Evolutionary conservation across 2,888 invertebrate species (phyloP).

Genomic region (Lepas anatifera): DNA sequence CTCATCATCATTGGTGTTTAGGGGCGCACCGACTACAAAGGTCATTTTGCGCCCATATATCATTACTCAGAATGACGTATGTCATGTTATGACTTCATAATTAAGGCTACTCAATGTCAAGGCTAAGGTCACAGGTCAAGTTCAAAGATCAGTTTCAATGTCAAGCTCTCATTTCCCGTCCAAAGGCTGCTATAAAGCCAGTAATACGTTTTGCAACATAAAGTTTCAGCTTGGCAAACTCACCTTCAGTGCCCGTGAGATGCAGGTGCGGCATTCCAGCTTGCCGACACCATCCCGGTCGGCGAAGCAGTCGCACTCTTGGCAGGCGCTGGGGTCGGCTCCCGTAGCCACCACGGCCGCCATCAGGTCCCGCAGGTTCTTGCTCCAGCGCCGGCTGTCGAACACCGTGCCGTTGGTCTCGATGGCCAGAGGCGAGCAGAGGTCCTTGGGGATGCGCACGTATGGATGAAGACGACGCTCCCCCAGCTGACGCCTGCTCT

Average conservation of each 20-base stretch:
- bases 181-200: too few species aligned
- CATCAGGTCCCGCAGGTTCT: constrained; percentile 33
- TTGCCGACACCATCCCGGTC: constrained; percentile 35
- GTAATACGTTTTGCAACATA: too few species aligned
- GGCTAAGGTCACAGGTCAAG: too few species aligned
- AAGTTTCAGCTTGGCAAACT: background rate
- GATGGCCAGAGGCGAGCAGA: constrained; percentile 34
- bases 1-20: too few species aligned
- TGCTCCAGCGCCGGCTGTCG: constrained; percentile 28
- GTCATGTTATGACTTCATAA: too few species aligned
- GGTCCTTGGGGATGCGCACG: constrained; percentile 33
- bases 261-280: constrained; percentile 33
- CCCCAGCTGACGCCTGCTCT: constrained; percentile 20
- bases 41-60: too few species aligned
- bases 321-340: constrained; percentile 33
- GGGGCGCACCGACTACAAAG: too few species aligned
- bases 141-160: too few species aligned
- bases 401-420: constrained; percentile 35
- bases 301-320: constrained; percentile 36
- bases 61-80: too few species aligned
- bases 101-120: too few species aligned
- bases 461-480: constrained; percentile 31
- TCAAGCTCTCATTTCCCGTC: too few species aligned
- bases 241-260: constrained; percentile 24
- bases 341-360: constrained; percentile 31